phyloP scores from a whole-genome alignment of 2,888 invertebrate species.

The Drosophila subsilvestris region DNA sequence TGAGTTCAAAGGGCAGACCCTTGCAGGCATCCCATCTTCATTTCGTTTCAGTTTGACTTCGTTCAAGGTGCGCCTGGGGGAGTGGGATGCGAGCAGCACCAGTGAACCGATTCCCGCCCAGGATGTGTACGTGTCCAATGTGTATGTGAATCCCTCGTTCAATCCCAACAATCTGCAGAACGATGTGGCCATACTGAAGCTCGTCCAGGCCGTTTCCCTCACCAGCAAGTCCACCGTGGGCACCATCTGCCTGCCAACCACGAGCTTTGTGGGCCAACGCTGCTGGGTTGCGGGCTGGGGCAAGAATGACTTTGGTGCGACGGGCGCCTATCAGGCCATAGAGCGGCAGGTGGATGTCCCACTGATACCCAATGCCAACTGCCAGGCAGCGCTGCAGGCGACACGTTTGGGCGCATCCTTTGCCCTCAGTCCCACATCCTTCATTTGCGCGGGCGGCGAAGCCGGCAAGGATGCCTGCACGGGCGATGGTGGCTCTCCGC shows the following conservation, averaged over 20 bases:
- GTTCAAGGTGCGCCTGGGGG: slow-evolving; percentile 89
- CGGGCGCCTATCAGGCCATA: slow-evolving; percentile 85
- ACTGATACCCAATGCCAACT: slow-evolving; percentile 87
- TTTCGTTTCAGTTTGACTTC: slow-evolving; percentile 64
- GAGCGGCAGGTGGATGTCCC: slow-evolving; percentile 91
- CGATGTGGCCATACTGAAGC: slow-evolving; percentile 91
- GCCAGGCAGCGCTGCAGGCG: slow-evolving; percentile 87
- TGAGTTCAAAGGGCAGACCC: slow-evolving; percentile 84
- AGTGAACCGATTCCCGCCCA: slow-evolving; percentile 88
- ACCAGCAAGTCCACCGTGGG: slow-evolving; percentile 86
- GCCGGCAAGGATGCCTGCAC: slow-evolving; percentile 91
- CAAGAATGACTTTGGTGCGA: slow-evolving; percentile 88
- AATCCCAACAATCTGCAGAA: slow-evolving; percentile 90
- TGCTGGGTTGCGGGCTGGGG: slow-evolving; percentile 94
- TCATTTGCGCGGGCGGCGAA: slow-evolving; percentile 92
- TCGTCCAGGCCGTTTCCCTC: slow-evolving; percentile 87
- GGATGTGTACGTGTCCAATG: slow-evolving; percentile 86
- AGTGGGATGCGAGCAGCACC: slow-evolving; percentile 89
- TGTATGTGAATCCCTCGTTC: slow-evolving; percentile 88
- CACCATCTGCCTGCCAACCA: slow-evolving; percentile 86
- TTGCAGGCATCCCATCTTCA: not conserved
- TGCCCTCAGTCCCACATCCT: slow-evolving; percentile 87
- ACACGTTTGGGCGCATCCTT: slow-evolving; percentile 88
- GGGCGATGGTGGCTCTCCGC: slow-evolving; percentile 85
- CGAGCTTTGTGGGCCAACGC: slow-evolving; percentile 85